phyloP scores from a whole-genome alignment of 2,797 vertebrate genomes.

The Melanotaenia boesemani region DNA sequence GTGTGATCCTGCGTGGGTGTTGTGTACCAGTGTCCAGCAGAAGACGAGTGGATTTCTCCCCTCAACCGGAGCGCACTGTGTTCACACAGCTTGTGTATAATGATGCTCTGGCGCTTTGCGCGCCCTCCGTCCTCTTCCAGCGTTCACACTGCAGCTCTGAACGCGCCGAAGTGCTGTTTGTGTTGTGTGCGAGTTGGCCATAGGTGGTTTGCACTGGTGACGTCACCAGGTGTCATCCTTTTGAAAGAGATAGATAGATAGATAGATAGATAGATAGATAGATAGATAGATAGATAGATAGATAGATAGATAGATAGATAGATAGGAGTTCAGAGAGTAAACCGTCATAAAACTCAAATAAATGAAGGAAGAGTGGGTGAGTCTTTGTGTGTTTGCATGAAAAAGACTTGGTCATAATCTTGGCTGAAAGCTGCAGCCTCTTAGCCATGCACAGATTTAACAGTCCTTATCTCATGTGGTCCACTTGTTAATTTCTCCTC shows the following conservation, averaged over 20 bases:
- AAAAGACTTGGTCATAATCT: conserved; percentile 47
- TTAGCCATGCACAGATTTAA: conserved; percentile 40
- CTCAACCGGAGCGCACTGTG: conserved; percentile 28
- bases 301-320: too few species aligned
- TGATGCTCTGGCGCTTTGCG: conserved; percentile 35
- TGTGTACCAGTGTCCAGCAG: conserved; percentile 7
- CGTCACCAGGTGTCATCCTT: conserved; percentile 67
- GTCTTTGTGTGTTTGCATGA: conserved; percentile 5
- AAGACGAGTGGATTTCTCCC: conserved; percentile 6
- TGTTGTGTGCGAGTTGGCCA: conserved; percentile 7
- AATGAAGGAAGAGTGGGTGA: background rate
- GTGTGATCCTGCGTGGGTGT: conserved; percentile 3
- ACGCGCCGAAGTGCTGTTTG: conserved; percentile 5
- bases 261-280: background rate
- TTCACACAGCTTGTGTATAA: conserved; percentile 35
- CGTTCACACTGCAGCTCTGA: conserved; percentile 31
- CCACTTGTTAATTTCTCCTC: conserved; percentile 55
- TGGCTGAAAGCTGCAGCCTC: conserved; percentile 41
- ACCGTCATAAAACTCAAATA: conserved; percentile 1
- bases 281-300: too few species aligned
- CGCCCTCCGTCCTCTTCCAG: conserved; percentile 28
- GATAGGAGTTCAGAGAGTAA: background rate
- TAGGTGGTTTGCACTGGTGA: conserved; percentile 39
- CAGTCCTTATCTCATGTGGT: conserved; percentile 63
- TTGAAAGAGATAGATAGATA: background rate